phyloP scores from a whole-genome alignment of 1,140 invertebrate genomes.

The Arion vulgaris region DNA sequence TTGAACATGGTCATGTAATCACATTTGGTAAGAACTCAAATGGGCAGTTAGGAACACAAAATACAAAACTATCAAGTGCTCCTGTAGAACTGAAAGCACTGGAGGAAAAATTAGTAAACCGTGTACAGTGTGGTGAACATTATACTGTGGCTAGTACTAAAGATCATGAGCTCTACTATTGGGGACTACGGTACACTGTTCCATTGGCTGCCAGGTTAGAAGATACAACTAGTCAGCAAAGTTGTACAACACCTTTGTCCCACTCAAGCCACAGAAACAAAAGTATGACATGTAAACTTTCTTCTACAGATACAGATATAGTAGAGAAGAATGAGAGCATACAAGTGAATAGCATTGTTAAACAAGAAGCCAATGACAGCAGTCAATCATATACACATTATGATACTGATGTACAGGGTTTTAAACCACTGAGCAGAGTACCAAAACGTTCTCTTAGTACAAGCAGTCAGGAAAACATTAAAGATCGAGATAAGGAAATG shows the following conservation, averaged over 20 bases:
- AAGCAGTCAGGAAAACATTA: slow-evolving; percentile 52
- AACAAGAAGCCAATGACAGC: background rate
- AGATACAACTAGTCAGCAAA: slow-evolving; percentile 62
- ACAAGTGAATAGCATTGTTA: background rate
- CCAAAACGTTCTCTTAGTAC: slow-evolving; percentile 59
- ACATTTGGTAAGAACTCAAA: slow-evolving; percentile 80
- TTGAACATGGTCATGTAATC: slow-evolving; percentile 80
- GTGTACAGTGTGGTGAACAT: slow-evolving; percentile 79
- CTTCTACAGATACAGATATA: background rate
- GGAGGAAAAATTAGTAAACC: slow-evolving; percentile 74
- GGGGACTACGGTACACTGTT: slow-evolving; percentile 77
- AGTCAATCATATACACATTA: background rate
- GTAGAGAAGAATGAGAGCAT: background rate
- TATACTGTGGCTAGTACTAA: slow-evolving; percentile 79
- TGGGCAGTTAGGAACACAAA: slow-evolving; percentile 77
- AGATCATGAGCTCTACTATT: slow-evolving; percentile 81
- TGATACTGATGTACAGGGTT: slow-evolving; percentile 72
- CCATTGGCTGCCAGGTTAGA: slow-evolving; percentile 53
- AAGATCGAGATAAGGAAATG: slow-evolving; percentile 54
- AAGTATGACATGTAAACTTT: slow-evolving; percentile 62
- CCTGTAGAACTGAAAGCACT: slow-evolving; percentile 77
- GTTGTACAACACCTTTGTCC: slow-evolving; percentile 63
- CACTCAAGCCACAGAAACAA: slow-evolving; percentile 47
- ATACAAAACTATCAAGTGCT: slow-evolving; percentile 68
- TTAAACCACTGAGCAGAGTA: slow-evolving; percentile 59